Evolutionary conservation across 2,113 vertebrate genomes (phyloP).

Genomic region (Stigmatopora argus): DNA sequence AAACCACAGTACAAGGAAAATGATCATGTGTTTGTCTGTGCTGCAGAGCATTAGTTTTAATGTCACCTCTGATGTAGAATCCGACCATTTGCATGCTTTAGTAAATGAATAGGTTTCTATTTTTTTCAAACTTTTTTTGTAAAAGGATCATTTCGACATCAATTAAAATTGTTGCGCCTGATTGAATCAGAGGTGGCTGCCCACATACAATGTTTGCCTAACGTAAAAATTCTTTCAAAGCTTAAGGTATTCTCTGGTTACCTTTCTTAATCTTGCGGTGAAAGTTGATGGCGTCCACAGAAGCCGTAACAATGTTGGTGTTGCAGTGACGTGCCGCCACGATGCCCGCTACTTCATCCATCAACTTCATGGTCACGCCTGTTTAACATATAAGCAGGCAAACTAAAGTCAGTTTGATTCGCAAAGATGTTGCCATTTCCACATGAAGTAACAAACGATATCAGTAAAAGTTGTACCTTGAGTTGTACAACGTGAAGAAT

Average conservation of each 20-base stretch:
- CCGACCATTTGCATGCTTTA: neutral
- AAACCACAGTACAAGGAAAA: slow-evolving; percentile 3
- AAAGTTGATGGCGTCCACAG: slow-evolving; percentile 93
- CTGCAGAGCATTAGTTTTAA: neutral
- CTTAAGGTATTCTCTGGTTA: slow-evolving; percentile 42
- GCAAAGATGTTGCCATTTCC: neutral
- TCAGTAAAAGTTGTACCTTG: neutral
- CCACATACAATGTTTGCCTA: no score
- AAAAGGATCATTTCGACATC: neutral
- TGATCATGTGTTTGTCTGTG: neutral
- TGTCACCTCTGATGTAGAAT: slow-evolving; percentile 1
- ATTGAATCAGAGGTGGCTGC: no score
- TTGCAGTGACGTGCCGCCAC: slow-evolving; percentile 89
- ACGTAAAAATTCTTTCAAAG: neutral
- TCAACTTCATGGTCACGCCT: slow-evolving; percentile 98
- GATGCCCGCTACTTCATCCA: slow-evolving; percentile 94
- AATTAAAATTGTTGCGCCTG: no score
- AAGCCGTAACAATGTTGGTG: slow-evolving; percentile 92
- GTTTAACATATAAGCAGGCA: slow-evolving; percentile 18
- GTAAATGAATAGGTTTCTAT: neutral
- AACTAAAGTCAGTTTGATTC: neutral
- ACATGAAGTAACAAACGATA: neutral
- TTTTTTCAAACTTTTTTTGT: neutral
- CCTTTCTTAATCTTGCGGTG: slow-evolving; percentile 92
- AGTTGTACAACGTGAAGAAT: neutral